phyloP scores from a whole-genome alignment of 2,113 vertebrate species.

The Prionailurus viverrinus region DNA sequence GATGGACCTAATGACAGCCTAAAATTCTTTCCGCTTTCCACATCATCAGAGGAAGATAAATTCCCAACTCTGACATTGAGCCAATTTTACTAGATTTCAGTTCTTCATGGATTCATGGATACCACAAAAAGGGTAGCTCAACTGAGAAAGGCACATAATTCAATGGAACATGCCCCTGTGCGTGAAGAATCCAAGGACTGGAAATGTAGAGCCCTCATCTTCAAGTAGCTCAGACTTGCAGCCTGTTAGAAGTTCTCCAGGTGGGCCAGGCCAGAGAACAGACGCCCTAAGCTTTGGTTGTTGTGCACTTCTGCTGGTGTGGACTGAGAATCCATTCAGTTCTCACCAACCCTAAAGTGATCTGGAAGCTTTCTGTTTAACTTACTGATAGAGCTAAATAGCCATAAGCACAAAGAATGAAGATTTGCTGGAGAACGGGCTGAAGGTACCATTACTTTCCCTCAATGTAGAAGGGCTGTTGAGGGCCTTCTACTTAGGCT shows the following conservation, averaged over 20 bases:
- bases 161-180: background rate
- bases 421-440: rapidly evolving
- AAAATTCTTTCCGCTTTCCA: background rate
- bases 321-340: background rate
- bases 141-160: background rate
- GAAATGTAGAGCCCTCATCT: background rate
- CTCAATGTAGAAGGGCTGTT: background rate
- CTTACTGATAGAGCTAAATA: background rate
- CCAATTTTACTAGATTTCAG: background rate
- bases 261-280: background rate
- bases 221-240: background rate
- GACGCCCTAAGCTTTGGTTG: background rate
- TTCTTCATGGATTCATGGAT: background rate
- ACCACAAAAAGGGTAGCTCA: background rate
- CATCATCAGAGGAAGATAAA: background rate
- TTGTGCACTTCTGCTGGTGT: background rate
- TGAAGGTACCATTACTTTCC: background rate
- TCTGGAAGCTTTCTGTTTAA: background rate
- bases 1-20: background rate
- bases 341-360: background rate
- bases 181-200: background rate
- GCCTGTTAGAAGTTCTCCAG: background rate
- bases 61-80: background rate
- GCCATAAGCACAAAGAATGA: background rate
- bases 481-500: background rate